Evolutionary conservation across 2,888 invertebrate genomes (phyloP).

Genomic region (Caenorhabditis uteleia): DNA sequence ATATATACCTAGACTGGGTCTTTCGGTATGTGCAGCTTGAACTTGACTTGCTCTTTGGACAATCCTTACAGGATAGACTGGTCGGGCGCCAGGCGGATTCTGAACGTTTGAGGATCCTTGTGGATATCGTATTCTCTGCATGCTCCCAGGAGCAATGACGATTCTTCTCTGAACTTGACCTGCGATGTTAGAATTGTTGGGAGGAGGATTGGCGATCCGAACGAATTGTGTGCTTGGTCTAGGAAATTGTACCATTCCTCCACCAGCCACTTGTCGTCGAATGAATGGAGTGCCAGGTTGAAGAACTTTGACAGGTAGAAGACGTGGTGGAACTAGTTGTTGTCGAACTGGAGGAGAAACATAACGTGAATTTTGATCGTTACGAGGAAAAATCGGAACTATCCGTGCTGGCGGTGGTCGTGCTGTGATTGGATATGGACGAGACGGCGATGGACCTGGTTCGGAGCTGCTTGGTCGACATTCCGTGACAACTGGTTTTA

Average conservation of each 20-base stretch:
- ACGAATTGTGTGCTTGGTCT: too few species aligned
- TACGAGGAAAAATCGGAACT: background rate
- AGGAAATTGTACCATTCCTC: too few species aligned
- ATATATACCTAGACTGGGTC: constrained; percentile 20
- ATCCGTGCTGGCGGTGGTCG: background rate
- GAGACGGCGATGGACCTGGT: background rate
- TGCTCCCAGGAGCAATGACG: background rate
- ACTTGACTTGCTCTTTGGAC: constrained; percentile 2
- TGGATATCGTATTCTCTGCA: background rate
- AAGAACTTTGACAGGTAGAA: constrained; percentile 9
- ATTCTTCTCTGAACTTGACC: background rate
- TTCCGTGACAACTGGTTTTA: too few species aligned
- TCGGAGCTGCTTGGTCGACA: too few species aligned
- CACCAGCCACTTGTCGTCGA: too few species aligned
- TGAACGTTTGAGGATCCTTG: background rate
- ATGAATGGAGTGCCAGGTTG: too few species aligned
- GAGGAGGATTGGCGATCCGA: too few species aligned
- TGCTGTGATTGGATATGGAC: too few species aligned
- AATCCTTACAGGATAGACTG: constrained; percentile 9
- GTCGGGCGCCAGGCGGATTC: background rate
- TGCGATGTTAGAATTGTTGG: too few species aligned
- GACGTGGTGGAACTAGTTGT: background rate
- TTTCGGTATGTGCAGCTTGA: background rate
- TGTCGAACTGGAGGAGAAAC: too few species aligned
- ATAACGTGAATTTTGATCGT: too few species aligned